phyloP scores from a whole-genome alignment of 2,113 vertebrate genomes.

The Nothoprocta perdicaria region DNA sequence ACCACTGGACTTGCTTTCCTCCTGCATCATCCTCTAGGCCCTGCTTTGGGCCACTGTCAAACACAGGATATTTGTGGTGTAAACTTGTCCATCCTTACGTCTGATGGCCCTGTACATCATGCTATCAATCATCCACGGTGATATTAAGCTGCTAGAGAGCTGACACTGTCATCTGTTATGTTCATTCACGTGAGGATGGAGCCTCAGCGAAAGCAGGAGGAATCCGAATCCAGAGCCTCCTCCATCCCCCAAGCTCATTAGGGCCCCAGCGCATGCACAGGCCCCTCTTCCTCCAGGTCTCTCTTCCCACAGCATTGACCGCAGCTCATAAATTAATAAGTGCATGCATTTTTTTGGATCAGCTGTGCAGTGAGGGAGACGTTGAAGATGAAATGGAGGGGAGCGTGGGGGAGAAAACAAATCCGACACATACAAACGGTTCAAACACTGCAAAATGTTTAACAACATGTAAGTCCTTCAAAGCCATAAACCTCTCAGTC shows the following conservation, averaged over 20 bases:
- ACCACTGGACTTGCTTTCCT: neutral
- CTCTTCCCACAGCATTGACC: conserved; percentile 46
- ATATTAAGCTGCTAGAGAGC: conserved; percentile 22
- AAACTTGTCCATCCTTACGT: neutral
- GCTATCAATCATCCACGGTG: conserved; percentile 33
- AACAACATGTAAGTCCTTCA: conserved; percentile 11
- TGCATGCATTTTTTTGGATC: conserved; percentile 17
- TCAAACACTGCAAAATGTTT: conserved; percentile 29
- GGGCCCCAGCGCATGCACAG: neutral
- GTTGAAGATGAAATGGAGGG: neutral
- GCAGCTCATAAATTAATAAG: conserved; percentile 59
- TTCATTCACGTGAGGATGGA: conserved; percentile 18
- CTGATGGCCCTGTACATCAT: neutral
- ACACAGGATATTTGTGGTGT: conserved; percentile 1
- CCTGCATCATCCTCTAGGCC: neutral
- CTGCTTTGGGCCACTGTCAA: neutral
- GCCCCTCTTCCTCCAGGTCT: conserved; percentile 18
- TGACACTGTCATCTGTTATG: neutral
- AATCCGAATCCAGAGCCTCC: neutral
- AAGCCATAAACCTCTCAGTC: conserved; percentile 34
- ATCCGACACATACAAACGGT: conserved; percentile 11
- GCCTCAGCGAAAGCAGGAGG: neutral
- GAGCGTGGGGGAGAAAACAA: neutral
- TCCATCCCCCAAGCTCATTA: conserved; percentile 35
- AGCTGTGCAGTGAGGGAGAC: conserved; percentile 10